These are phyloP conservation scores for Callipepla californica DNA, from an alignment of 2,113 vertebrate species.

Conservation along the genomic window DNA sequence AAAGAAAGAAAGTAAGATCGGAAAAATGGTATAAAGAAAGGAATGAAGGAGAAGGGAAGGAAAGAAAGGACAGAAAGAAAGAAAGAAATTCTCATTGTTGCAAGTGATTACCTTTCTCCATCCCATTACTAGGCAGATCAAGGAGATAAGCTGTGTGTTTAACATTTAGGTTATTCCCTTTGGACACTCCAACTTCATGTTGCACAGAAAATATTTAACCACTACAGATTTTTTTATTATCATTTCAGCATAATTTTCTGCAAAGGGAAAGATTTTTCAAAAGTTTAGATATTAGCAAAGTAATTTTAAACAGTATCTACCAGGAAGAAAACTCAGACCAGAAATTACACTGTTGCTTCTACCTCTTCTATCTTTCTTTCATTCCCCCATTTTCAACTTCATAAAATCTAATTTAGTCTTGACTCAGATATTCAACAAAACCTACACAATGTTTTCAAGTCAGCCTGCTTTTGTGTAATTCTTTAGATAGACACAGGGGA, in stretches of 20 bases:
- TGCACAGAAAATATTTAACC: neutral
- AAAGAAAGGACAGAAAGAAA: neutral
- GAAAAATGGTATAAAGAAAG: too few species aligned
- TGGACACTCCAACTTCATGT: neutral
- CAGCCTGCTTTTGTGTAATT: conserved; percentile 4
- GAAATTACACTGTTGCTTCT: neutral
- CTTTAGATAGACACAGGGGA: neutral
- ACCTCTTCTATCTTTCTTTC: neutral
- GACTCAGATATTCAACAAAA: neutral
- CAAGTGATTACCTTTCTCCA: neutral
- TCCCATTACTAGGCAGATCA: neutral
- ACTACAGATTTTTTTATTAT: neutral
- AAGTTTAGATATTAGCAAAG: neutral
- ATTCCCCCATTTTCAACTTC: neutral
- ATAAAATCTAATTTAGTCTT: conserved; percentile 23
- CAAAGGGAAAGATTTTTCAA: neutral
- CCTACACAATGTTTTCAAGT: neutral
- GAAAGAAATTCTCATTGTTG: neutral
- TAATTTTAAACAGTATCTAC: neutral
- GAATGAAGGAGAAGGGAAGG: neutral
- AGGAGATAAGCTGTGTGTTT: neutral
- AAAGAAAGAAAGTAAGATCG: neutral
- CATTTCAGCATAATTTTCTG: neutral
- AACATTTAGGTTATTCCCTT: neutral
- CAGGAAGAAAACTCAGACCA: neutral